A percentile compares a stretch with the other conserved stretches of the same genome.
Conservation (phyloP, 2,113 vertebrate species). For the Macrotus californicus region DNA sequence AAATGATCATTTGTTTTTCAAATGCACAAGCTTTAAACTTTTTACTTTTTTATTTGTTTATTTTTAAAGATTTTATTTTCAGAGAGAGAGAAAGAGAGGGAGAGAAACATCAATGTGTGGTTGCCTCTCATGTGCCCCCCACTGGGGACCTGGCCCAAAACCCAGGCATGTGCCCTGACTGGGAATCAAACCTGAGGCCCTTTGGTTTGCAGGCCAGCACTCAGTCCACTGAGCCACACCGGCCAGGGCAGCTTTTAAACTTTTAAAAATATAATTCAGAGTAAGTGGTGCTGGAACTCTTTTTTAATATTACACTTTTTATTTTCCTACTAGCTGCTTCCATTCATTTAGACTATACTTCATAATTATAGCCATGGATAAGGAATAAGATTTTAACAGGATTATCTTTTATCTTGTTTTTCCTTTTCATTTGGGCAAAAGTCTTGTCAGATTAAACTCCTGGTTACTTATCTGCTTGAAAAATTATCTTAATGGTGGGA, state of each 20-base stretch:
- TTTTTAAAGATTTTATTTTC: no score
- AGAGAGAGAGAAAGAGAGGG: no score
- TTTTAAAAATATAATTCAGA: not conserved
- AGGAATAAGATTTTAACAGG: not conserved
- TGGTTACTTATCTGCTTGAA: not conserved
- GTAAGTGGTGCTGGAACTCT: not conserved
- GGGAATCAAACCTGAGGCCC: no score
- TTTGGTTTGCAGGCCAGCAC: no score
- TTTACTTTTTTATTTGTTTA: not conserved
- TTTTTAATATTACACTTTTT: not conserved
- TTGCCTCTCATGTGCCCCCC: no score
- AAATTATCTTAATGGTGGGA: not conserved
- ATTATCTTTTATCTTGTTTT: not conserved
- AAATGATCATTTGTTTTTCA: not conserved
- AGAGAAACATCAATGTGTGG: no score
- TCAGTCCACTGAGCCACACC: no score
- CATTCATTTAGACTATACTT: not conserved
- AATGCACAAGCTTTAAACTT: conserved; percentile 7
- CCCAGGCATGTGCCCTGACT: no score
- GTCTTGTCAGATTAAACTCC: not conserved
- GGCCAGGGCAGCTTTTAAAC: no score
- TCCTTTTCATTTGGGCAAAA: not conserved
- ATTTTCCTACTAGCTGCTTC: not conserved
- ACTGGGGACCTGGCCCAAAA: no score
- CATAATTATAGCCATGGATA: not conserved